Conservation (phyloP, 2,113 vertebrate species). For the Nibea coibor region DNA sequence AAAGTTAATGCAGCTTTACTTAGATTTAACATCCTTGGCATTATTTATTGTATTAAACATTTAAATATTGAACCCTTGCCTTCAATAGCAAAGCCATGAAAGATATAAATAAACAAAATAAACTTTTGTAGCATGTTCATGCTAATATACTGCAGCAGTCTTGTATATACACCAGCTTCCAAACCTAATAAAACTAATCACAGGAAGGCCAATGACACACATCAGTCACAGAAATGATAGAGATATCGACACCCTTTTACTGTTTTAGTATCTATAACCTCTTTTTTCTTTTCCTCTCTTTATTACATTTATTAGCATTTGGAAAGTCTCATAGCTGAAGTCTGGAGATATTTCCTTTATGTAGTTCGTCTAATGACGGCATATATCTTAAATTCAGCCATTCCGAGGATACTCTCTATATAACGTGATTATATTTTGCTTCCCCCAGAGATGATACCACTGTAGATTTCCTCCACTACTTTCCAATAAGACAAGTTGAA, state of each 20-base stretch:
- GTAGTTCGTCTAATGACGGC: background rate
- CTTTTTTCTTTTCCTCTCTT: no score
- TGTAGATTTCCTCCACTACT: background rate
- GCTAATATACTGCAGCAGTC: background rate
- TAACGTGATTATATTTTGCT: background rate
- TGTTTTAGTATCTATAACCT: background rate
- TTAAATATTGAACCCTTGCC: background rate
- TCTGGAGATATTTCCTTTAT: background rate
- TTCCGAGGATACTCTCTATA: background rate
- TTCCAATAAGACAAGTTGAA: slow-evolving; percentile 38
- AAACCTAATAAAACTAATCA: background rate
- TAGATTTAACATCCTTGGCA: background rate
- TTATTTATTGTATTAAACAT: background rate
- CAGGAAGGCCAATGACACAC: background rate
- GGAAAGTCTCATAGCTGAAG: background rate
- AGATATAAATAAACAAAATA: no score
- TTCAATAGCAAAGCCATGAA: background rate
- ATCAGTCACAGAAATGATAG: background rate
- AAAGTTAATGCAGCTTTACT: background rate
- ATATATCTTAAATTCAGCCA: background rate
- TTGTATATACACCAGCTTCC: background rate
- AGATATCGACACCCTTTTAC: background rate
- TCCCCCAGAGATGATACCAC: background rate
- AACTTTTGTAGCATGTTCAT: background rate
- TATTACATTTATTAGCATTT: background rate